Percentiles rank a stretch among this genome's conserved stretches.
These are phyloP conservation scores for Phoebastria nigripes DNA, from an alignment of 2,797 vertebrate genomes.

Conservation along the genomic window DNA sequence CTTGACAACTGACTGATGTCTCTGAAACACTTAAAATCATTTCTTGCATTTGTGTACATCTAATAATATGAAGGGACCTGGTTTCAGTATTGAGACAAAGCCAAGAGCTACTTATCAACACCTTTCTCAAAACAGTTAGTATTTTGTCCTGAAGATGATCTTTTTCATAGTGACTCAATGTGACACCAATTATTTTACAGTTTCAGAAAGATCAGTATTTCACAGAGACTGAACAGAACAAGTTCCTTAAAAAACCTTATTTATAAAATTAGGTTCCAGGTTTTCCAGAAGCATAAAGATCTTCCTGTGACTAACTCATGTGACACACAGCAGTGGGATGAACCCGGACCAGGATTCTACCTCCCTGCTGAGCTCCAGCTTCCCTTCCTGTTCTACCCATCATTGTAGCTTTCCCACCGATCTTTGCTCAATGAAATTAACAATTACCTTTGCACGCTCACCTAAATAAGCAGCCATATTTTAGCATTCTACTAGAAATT, in stretches of 20 bases:
- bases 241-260: neutral
- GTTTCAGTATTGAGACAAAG: neutral
- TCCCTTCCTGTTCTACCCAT: neutral
- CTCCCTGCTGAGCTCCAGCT: neutral
- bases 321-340: neutral
- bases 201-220: neutral
- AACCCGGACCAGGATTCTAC: neutral
- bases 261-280: neutral
- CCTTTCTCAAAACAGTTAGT: neutral
- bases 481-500: neutral
- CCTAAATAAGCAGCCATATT: neutral
- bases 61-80: neutral
- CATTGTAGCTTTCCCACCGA: rapidly evolving
- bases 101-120: neutral
- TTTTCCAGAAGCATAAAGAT: neutral
- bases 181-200: neutral
- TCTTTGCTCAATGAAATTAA: neutral
- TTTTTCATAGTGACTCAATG: neutral
- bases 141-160: neutral
- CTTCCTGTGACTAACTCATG: neutral
- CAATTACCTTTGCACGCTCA: neutral
- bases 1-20: neutral
- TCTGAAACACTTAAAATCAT: neutral
- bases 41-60: neutral
- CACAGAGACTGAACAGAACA: neutral